Evolutionary conservation across 1,140 invertebrate genomes (phyloP), one percentile per base, ranked within the genome.

Genomic region (Drosophila subobscura): DNA sequence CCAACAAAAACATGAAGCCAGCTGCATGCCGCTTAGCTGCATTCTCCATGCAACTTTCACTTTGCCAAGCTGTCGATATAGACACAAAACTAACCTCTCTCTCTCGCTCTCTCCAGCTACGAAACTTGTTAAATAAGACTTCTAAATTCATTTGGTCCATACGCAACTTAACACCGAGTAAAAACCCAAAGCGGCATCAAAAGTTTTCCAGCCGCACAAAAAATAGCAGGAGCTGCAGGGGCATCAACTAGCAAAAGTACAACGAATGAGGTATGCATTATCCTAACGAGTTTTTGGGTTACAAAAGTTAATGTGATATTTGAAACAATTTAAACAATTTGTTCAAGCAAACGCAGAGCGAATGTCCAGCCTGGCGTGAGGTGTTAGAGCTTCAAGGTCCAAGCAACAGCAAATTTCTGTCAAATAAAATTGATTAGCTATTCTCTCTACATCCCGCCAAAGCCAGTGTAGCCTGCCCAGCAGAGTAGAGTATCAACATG

Each of bases 61-160:
- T 77, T 64, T 70, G 75, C 50, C 57, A 49, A 71, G 77, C 80
- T 81, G 79, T 76, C 81, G 68, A 86, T 74, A 78, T 70, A 64
- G 60, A 61, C 41, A 40, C 41, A 61, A 72, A 68, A 40, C 33
- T 50, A 5, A 41, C 40, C 53, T 23, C n/a, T 29, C 52, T 46
- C 53, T 14, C 53, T 56, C 54, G 42, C 37, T 42, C 53, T 53
- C 27, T 47, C 22, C 47, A 52, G 47, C 12, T 52, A 14, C 33
- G 50, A 80, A 84, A 81, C 83, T 86, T 86, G 81, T 88, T 86
- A 86, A 86, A 88, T 86, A 86, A 88, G 81, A 86, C 83, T 86
- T 86, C 77, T 81, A 86, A 86, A 86, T 86, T 86, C 81, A 86
- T 86, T 88, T 81, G 80, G 68, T 66, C 50, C 65, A 63, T 78